Conservation (phyloP, 2,113 vertebrate species). For the Dicentrarchus labrax region DNA sequence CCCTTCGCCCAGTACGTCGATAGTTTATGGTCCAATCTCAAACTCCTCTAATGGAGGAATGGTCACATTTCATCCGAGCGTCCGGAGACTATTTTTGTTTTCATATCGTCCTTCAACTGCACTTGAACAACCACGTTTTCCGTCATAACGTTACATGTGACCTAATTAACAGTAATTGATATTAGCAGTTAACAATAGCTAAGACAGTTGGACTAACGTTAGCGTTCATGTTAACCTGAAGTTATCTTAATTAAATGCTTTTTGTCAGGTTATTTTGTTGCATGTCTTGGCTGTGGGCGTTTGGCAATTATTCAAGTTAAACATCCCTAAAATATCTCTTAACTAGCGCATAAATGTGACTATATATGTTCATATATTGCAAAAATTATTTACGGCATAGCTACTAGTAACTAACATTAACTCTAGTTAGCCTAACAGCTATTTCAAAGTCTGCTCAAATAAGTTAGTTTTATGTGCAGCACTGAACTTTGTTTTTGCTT, state of each 20-base stretch:
- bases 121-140: too few relatives aligned
- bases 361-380: background rate
- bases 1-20: too few relatives aligned
- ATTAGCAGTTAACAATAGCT: background rate
- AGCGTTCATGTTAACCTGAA: background rate
- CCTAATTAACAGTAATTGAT: background rate
- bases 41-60: background rate
- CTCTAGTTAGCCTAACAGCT: background rate
- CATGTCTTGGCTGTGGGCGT: background rate
- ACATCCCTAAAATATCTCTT: background rate
- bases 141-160: background rate
- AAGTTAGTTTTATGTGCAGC: background rate
- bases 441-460: background rate
- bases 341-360: background rate
- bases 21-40: background rate
- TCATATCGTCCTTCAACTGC: too few relatives aligned
- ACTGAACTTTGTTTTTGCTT: background rate
- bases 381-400: background rate
- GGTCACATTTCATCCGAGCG: too few relatives aligned
- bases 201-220: background rate
- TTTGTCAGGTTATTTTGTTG: background rate
- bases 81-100: too few relatives aligned
- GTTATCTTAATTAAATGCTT: background rate
- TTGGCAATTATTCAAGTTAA: background rate
- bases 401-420: background rate